Percentiles rank a stretch among this genome's conserved stretches.
Evolutionary conservation across 2,797 vertebrate species (phyloP).

Genomic region (Microhierax caerulescens): DNA sequence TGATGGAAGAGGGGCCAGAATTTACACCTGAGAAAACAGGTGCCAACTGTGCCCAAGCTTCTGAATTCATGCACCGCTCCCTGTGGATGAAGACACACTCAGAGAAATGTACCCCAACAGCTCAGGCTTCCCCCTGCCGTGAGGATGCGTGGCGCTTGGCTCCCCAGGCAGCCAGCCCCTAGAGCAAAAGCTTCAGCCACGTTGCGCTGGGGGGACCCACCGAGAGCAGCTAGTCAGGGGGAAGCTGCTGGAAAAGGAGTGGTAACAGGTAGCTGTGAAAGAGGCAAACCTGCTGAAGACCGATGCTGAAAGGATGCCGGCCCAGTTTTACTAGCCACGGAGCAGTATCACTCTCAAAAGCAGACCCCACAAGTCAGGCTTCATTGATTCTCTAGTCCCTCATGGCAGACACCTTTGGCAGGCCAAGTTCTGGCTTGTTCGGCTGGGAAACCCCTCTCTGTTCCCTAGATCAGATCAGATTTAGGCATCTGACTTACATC

Average conservation of each 20-base stretch:
- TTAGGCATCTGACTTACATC: neutral
- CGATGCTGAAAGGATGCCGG: neutral
- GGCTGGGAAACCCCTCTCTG: neutral
- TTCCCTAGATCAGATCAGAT: neutral
- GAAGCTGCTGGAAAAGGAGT: neutral
- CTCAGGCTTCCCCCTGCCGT: neutral
- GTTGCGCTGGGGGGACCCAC: neutral
- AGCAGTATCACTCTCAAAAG: neutral
- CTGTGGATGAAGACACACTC: accelerated
- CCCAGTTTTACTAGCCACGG: neutral
- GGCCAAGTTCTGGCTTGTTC: neutral
- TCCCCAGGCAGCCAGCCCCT: neutral
- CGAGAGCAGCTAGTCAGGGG: neutral
- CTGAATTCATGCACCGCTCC: neutral
- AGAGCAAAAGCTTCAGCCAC: neutral
- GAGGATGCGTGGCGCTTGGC: neutral
- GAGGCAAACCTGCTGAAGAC: neutral
- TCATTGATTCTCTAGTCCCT: neutral
- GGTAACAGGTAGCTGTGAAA: neutral
- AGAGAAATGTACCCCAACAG: neutral
- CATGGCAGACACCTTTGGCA: neutral
- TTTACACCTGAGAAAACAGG: neutral
- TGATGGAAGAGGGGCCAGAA: neutral
- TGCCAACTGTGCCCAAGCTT: neutral
- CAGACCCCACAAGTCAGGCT: neutral